These are phyloP conservation scores for Erythrocercus mccallii DNA, from an alignment of 2,113 vertebrate genomes.

Conservation along the genomic window DNA sequence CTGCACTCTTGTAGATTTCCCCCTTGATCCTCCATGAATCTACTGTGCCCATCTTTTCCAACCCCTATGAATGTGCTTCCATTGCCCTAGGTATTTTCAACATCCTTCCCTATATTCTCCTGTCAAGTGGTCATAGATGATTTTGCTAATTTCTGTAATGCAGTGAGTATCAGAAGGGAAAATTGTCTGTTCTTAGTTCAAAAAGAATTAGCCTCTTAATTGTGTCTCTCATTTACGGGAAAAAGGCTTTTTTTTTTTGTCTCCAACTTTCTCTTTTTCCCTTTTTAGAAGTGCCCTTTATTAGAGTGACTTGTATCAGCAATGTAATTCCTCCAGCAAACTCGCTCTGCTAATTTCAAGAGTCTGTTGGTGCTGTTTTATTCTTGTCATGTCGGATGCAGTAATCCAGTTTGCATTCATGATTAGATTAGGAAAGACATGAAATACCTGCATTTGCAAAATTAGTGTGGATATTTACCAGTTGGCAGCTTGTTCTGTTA, in stretches of 20 bases:
- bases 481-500: constrained; percentile 45
- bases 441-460: constrained; percentile 64
- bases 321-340: not conserved
- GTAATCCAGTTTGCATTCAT: constrained; percentile 58
- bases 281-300: not conserved
- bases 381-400: constrained; percentile 54
- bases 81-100: not conserved
- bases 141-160: not conserved
- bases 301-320: not conserved
- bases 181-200: not conserved
- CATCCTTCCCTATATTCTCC: not conserved
- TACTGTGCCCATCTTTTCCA: not conserved
- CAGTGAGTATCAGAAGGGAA: not conserved
- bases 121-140: not conserved
- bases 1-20: not conserved
- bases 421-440: constrained; percentile 59
- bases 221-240: not conserved
- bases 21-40: not conserved
- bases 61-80: not conserved
- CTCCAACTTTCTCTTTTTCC: not conserved
- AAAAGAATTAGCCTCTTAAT: not conserved
- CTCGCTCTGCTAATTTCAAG: not conserved
- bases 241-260: not conserved
- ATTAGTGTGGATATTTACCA: constrained; percentile 60
- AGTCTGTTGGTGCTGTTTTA: not conserved